Base-by-base conservation (phyloP, 2,888 invertebrate species). In the Trachelus tabidus region DNA sequence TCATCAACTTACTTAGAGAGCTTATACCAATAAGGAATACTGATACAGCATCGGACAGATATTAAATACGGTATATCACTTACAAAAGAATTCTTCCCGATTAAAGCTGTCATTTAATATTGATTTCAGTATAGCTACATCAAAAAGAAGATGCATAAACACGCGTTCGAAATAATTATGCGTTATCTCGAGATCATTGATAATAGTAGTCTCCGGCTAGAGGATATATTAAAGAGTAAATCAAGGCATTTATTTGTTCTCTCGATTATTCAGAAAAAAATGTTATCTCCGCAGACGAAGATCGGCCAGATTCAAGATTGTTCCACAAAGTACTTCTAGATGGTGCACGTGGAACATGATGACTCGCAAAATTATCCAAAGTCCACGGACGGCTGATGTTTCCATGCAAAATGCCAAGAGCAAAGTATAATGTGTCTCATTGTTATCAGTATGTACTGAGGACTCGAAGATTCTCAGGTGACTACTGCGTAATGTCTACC, bases 401-500 rank as follows among this genome's bases (percentile, higher is more conserved):
- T 56, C 56, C 56, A 56, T 56, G 56, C 23, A 23, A 56, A 56
- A 56, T 56, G 56, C 56, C 23, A 23, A 23, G 56, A 56, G 23
- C 23, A 23, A 2, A 56, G 56, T 71, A 12, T 31, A 71, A 34
- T 71, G 34, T 71, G 33, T 33, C 71, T 15, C 71, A 71, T 71
- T 71, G 71, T 71, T 71, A 71, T 71, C 71, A 34, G 31, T 12
- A 71, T 12, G 31, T 34, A 23, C 56, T 1, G 31, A 71, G 34
- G 71, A 31, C 33, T 31, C 31, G 31, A 71, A 34, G 30, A 31
- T 12, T 31, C 71, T 71, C 71, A 34, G 71, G 71, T 71, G 33
- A 71, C 71, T 33, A 71, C 71, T 71, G 71, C 71, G 71, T 71
- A 71, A 71, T 34, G 15, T 71, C 71, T 71, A 71, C 71, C 31